Evolutionary conservation across 2,797 vertebrate genomes (phyloP).

Genomic region (Clamator glandarius): DNA sequence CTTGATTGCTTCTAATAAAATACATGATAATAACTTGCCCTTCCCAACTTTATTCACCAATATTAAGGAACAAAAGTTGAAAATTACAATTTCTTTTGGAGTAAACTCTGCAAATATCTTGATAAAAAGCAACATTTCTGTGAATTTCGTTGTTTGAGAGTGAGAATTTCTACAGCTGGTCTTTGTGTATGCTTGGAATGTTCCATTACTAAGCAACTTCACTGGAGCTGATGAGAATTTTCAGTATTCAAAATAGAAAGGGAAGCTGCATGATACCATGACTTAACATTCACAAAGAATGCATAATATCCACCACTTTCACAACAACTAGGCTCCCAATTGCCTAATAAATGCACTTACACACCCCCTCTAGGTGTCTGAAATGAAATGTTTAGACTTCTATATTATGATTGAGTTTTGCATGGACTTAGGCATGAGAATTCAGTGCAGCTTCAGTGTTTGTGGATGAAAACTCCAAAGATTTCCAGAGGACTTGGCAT

Average conservation of each 20-base stretch:
- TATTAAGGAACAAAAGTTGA: neutral
- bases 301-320: neutral
- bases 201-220: neutral
- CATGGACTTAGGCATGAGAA: neutral
- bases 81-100: conserved; percentile 43
- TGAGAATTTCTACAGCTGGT: neutral
- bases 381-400: neutral
- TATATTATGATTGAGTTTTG: neutral
- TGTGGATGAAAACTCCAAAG: neutral
- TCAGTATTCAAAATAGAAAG: neutral
- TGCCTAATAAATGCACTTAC: neutral
- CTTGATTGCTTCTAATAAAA: conserved; percentile 46
- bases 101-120: neutral
- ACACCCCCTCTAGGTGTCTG: fast-evolving
- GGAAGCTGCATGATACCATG: neutral
- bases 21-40: neutral
- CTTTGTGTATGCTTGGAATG: neutral
- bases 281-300: neutral
- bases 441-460: neutral
- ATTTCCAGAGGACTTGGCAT: neutral
- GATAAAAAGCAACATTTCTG: neutral
- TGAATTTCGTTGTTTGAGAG: neutral
- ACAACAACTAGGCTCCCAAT: neutral
- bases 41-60: neutral
- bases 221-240: neutral